Conservation (phyloP, 2,113 vertebrate genomes). For the Bombycilla garrulus region DNA sequence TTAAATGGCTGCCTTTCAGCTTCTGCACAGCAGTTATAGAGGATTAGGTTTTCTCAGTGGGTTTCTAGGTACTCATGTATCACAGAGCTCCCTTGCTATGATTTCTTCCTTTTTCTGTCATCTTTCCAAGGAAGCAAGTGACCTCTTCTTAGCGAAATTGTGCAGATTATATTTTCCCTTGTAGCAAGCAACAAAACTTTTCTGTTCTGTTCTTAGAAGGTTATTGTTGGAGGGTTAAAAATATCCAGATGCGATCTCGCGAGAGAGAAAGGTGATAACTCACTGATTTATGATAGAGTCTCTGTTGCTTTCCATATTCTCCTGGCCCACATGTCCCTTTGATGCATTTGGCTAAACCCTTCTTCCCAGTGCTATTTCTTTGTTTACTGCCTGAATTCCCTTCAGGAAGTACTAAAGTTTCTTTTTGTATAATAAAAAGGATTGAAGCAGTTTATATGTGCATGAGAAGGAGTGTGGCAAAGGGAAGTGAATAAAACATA, state of each 20-base stretch:
- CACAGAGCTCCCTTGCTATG: neutral
- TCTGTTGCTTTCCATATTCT: neutral
- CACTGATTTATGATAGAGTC: neutral
- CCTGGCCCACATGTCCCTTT: neutral
- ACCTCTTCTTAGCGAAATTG: neutral
- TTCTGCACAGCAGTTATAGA: neutral
- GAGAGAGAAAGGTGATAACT: neutral
- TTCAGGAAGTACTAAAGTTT: neutral
- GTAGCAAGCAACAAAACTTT: neutral
- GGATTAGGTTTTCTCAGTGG: neutral
- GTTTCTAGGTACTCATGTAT: neutral
- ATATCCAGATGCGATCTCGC: neutral
- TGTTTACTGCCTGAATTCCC: neutral
- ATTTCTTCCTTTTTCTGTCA: neutral
- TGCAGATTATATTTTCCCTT: neutral
- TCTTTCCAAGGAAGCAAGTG: slow-evolving; percentile 1
- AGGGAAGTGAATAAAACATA: neutral
- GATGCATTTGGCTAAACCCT: neutral
- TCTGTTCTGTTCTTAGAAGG: neutral
- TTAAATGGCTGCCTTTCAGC: slow-evolving; percentile 29
- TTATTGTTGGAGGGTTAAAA: neutral
- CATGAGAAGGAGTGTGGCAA: neutral
- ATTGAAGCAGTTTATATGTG: neutral
- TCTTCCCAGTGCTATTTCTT: neutral
- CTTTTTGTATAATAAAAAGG: neutral